Evolutionary conservation across 2,113 vertebrate species (phyloP).

Genomic region (Hassar affinis): DNA sequence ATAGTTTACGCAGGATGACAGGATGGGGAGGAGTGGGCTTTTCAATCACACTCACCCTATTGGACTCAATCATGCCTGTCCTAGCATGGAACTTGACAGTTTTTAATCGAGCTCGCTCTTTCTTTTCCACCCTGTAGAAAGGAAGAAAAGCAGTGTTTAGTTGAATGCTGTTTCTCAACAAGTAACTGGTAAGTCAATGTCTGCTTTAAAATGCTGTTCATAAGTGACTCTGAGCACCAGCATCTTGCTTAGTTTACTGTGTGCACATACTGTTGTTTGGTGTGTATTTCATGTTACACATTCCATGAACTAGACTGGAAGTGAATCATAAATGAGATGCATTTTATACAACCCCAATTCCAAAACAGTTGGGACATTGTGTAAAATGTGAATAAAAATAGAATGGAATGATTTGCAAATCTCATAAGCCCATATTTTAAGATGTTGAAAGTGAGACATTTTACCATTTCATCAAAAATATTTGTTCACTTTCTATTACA

Average conservation of each 20-base stretch:
- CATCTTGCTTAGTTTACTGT: conserved; percentile 13
- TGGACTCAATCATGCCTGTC: conserved; percentile 97
- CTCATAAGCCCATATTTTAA: too few species aligned
- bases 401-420: too few species aligned
- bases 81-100: conserved; percentile 97
- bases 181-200: neutral
- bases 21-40: neutral
- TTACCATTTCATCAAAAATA: too few species aligned
- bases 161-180: neutral
- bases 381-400: too few species aligned
- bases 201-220: neutral
- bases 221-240: neutral
- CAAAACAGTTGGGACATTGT: too few species aligned
- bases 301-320: conserved; percentile 7
- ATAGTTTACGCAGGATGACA: conserved; percentile 50
- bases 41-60: conserved; percentile 84
- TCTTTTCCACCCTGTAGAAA: conserved; percentile 83
- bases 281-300: conserved; percentile 4
- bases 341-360: too few species aligned
- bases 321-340: neutral
- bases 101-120: conserved; percentile 97
- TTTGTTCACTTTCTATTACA: too few species aligned
- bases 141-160: neutral
- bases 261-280: neutral
- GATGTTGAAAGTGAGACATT: too few species aligned